Evolutionary conservation across 2,888 invertebrate species (phyloP), one percentile per base, ranked within the genome.

Genomic region (Caradrina clavipalpis): DNA sequence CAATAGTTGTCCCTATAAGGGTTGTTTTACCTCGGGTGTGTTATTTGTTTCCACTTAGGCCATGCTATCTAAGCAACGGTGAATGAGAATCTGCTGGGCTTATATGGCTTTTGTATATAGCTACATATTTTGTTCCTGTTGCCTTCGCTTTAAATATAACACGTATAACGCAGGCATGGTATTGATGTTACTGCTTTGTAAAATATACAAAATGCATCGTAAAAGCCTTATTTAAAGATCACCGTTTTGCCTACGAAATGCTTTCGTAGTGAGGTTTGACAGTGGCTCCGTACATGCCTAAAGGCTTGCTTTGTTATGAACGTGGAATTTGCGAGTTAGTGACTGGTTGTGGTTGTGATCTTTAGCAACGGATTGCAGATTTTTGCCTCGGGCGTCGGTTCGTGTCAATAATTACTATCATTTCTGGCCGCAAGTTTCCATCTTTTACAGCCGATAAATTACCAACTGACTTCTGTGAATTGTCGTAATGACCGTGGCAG

Each of bases 401-500:
- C 95, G 94, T 95, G 95, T 94, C 95, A 95, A 93, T 95, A 95
- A 95, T 95, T 93, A 95, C 94, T 93, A 94, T 94, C 86, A 95
- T 95, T 94, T 92, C 90, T 87, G 84, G 85, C 87, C 82, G 86
- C 89, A 82, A 86, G 90, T 92, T 93, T 90, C 90, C 94, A 93
- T 92, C 91, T 91, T 89, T 89, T 88, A 87, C 90, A 87, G 88
- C 76, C 90, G 90, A 92, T 93, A 92, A 93, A 94, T 94, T 92
- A 90, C 87, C 77, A 80, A 86, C 90, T 84, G 91, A 92, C 91
- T 95, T 95, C 93, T 92, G 92, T 94, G 94, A 95, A 95, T 90
- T 89, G 90, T 90, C 88, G 88, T 93, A 92, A 95, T 94, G 89
- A 91, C 88, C 90, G 90, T 91, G 88, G 91, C 91, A 88, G 88